Percentiles rank a stretch among this genome's conserved stretches.
Conservation (phyloP, 2,888 invertebrate genomes). For the Zelleria hepariella region DNA sequence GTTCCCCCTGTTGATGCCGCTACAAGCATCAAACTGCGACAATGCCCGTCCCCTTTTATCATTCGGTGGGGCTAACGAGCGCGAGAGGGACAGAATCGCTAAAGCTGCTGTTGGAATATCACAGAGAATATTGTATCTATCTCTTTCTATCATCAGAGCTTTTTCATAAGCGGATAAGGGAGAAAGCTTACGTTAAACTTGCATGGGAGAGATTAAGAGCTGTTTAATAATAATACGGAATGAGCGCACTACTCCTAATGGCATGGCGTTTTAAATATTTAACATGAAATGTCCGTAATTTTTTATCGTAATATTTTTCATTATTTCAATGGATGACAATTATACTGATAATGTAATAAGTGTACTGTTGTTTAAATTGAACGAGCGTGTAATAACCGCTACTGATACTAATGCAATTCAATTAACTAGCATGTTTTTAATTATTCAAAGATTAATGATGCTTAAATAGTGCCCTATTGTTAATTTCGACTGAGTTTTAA, state of each 20-base stretch:
- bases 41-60: conserved; percentile 50
- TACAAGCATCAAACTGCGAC: conserved; percentile 42
- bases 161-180: conserved; percentile 34
- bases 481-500: no score
- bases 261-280: conserved; percentile 66
- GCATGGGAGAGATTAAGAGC: conserved; percentile 55
- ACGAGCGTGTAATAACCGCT: conserved; percentile 10
- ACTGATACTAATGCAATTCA: neutral
- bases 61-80: conserved; percentile 26
- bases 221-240: conserved; percentile 64
- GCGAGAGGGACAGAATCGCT: conserved; percentile 45
- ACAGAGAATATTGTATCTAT: conserved; percentile 21
- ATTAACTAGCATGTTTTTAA: neutral
- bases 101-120: conserved; percentile 21
- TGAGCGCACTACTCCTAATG: conserved; percentile 58
- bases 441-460: neutral
- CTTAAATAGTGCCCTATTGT: no score
- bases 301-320: conserved; percentile 36
- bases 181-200: conserved; percentile 32
- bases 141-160: conserved; percentile 29
- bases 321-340: conserved; percentile 44
- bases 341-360: conserved; percentile 13
- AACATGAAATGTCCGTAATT: conserved; percentile 65
- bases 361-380: conserved; percentile 24
- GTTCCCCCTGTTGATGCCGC: conserved; percentile 12